Conservation (phyloP, 2,888 invertebrate species). For the Mythimna impura region DNA sequence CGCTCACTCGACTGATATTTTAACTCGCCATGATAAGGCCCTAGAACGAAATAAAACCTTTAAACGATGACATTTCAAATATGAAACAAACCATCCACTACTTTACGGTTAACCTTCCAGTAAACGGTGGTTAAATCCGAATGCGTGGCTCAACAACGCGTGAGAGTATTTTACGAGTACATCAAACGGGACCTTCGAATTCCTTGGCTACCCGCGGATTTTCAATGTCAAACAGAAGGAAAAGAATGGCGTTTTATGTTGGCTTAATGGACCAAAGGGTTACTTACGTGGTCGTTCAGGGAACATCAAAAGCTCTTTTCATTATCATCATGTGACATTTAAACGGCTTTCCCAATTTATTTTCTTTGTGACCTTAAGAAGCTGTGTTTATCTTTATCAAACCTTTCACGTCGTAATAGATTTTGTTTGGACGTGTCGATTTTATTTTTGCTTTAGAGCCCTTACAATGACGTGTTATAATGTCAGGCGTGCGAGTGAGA, state of each 20-base stretch:
- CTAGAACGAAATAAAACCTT: not conserved
- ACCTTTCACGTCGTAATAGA: slow-evolving; percentile 11
- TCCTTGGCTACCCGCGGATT: slow-evolving; percentile 29
- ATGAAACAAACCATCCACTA: slow-evolving; percentile 13
- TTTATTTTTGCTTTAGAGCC: not conserved
- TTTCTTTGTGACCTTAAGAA: slow-evolving; percentile 15
- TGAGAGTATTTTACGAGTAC: slow-evolving; percentile 51
- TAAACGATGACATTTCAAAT: slow-evolving; percentile 6
- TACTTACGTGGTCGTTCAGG: slow-evolving; percentile 29
- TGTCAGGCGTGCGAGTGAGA: too few relatives aligned
- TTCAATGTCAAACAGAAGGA: slow-evolving; percentile 58
- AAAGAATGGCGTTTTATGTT: slow-evolving; percentile 53
- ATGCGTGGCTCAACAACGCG: slow-evolving; percentile 31
- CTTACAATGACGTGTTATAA: too few relatives aligned
- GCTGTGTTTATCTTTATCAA: slow-evolving; percentile 28
- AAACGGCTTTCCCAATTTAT: slow-evolving; percentile 28
- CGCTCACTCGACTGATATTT: too few relatives aligned
- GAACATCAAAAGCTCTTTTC: slow-evolving; percentile 39
- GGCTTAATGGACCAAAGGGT: slow-evolving; percentile 61
- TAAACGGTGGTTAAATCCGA: slow-evolving; percentile 19
- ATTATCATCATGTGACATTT: slow-evolving; percentile 28
- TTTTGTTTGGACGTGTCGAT: not conserved
- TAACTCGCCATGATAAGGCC: too few relatives aligned
- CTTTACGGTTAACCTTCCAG: slow-evolving; percentile 15
- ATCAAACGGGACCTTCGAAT: slow-evolving; percentile 46